These are phyloP conservation scores for Tympanuchus pallidicinctus DNA, from an alignment of 2,113 vertebrate species.

Conservation along the genomic window DNA sequence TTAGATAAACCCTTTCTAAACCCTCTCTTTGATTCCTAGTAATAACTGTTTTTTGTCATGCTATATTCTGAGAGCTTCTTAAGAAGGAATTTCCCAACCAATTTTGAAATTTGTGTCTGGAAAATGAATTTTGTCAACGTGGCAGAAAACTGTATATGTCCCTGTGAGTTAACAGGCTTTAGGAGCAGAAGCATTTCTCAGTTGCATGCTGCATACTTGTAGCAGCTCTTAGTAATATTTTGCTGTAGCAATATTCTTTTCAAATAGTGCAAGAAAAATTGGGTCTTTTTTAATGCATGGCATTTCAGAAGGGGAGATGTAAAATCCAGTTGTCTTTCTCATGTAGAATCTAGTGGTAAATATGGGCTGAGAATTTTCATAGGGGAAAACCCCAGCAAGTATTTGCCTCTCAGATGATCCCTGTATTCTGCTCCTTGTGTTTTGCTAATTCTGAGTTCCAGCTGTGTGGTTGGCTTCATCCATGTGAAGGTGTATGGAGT, in stretches of 20 bases:
- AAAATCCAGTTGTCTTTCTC: background rate
- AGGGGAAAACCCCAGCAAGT: background rate
- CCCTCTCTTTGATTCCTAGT: background rate
- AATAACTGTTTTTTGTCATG: background rate
- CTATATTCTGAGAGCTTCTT: background rate
- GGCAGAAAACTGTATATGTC: background rate
- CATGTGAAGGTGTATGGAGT: background rate
- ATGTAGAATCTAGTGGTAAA: background rate
- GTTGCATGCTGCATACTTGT: background rate
- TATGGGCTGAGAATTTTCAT: background rate
- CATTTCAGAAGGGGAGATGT: background rate
- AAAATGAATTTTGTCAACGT: background rate
- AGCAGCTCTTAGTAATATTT: background rate
- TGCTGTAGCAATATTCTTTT: background rate
- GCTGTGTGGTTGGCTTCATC: background rate
- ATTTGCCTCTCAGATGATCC: conserved; percentile 38
- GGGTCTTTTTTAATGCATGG: rapidly evolving
- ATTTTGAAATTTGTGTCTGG: background rate
- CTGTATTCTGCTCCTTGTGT: background rate
- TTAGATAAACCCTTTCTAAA: background rate
- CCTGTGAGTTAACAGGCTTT: background rate
- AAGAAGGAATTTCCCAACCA: background rate
- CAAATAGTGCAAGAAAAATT: background rate
- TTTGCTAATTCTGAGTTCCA: background rate
- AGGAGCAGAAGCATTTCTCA: background rate